phyloP scores from a whole-genome alignment of 2,797 vertebrate species.

The Poecilia picta region DNA sequence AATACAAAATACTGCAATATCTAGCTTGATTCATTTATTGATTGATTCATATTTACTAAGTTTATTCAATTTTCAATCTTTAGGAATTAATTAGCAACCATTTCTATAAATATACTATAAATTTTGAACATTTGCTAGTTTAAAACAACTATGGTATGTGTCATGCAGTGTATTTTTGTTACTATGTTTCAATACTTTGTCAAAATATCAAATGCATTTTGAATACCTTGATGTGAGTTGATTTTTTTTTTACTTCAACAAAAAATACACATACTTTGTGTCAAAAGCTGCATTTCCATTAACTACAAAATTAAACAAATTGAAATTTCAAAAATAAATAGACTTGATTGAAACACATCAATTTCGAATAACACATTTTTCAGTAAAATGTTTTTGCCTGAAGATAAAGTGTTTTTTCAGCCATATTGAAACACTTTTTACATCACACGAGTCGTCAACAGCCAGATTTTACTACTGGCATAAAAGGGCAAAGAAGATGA shows the following conservation, averaged over 20 bases:
- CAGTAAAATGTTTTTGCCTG: no score
- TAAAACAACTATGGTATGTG: neutral
- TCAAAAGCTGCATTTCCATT: no score
- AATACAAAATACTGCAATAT: neutral
- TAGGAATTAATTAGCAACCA: neutral
- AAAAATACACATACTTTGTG: neutral
- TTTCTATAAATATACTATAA: neutral
- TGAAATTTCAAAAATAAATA: no score
- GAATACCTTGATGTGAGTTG: neutral
- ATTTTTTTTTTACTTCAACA: neutral
- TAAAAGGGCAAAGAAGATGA: no score
- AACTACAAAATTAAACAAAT: no score
- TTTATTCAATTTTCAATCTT: neutral
- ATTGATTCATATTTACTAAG: neutral
- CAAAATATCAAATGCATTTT: neutral
- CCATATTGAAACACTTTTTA: neutral
- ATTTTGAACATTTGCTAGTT: neutral
- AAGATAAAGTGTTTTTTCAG: neutral
- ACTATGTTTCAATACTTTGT: neutral
- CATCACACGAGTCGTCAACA: no score
- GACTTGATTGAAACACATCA: no score
- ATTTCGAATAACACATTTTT: no score
- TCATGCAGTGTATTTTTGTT: neutral
- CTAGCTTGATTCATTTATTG: neutral
- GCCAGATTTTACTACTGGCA: no score